A percentile compares a stretch with the other conserved stretches of the same genome.
These are phyloP conservation scores for Blomia tropicalis DNA, from an alignment of 2,888 invertebrate genomes.

Conservation along the genomic window DNA sequence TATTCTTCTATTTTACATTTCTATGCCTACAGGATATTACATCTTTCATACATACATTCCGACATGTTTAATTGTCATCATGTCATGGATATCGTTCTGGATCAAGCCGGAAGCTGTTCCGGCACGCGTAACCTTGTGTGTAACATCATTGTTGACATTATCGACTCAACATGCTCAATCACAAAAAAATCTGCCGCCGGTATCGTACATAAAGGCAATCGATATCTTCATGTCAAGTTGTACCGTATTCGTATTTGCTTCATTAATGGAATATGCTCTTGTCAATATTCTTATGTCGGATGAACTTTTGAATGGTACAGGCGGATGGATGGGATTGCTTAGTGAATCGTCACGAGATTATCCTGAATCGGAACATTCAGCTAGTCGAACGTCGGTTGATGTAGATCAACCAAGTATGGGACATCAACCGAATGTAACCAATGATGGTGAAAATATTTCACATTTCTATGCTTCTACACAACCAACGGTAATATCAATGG, in stretches of 20 bases:
- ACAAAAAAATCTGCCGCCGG: slow-evolving; percentile 77
- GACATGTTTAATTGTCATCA: slow-evolving; percentile 74
- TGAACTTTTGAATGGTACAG: slow-evolving; percentile 5
- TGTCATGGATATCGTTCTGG: slow-evolving; percentile 94
- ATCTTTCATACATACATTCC: slow-evolving; percentile 82
- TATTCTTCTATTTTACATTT: neutral
- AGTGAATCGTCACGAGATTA: neutral
- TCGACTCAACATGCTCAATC: slow-evolving; percentile 86
- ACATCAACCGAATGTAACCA: too few relatives aligned
- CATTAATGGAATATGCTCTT: slow-evolving; percentile 39
- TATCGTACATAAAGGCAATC: slow-evolving; percentile 60
- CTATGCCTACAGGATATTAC: slow-evolving; percentile 49
- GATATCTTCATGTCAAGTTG: slow-evolving; percentile 40
- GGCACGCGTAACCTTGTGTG: slow-evolving; percentile 76
- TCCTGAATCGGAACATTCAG: too few relatives aligned
- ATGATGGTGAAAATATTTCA: too few relatives aligned
- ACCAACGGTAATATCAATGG: too few relatives aligned
- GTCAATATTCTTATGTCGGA: slow-evolving; percentile 37
- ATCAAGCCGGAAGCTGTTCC: slow-evolving; percentile 86
- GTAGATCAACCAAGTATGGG: too few relatives aligned
- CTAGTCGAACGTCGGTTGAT: neutral
- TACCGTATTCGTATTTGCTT: slow-evolving; percentile 39
- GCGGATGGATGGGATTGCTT: slow-evolving; percentile 4
- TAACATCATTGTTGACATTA: slow-evolving; percentile 68
- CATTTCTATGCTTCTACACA: too few relatives aligned